Percentiles rank a stretch among this genome's conserved stretches.
Evolutionary conservation across 2,888 invertebrate genomes (phyloP).

Genomic region (Philereme vetulata): DNA sequence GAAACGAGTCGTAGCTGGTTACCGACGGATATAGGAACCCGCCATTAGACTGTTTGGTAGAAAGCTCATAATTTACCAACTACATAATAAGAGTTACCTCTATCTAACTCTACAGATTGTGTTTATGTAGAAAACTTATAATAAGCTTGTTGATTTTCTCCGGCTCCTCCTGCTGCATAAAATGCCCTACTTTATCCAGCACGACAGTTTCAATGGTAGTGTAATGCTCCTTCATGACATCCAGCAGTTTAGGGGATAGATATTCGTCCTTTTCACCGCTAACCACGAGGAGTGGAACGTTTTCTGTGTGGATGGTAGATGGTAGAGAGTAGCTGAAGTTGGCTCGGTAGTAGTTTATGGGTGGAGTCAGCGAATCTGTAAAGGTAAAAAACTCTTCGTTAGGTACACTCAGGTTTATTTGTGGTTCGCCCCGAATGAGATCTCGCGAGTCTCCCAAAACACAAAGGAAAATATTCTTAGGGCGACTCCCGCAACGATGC

Average conservation of each 20-base stretch:
- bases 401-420: not conserved
- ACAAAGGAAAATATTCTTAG: too few relatives aligned
- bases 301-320: constrained; percentile 53
- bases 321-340: constrained; percentile 58
- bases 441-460: too few relatives aligned
- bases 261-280: constrained; percentile 74
- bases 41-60: too few relatives aligned
- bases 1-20: too few relatives aligned
- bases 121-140: constrained; percentile 69
- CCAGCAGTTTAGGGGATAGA: constrained; percentile 53
- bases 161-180: constrained; percentile 83
- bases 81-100: not conserved
- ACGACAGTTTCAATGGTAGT: constrained; percentile 67
- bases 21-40: too few relatives aligned
- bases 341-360: constrained; percentile 84
- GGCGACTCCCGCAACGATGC: too few relatives aligned
- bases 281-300: constrained; percentile 71
- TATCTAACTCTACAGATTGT: constrained; percentile 49
- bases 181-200: constrained; percentile 76
- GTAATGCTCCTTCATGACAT: constrained; percentile 67
- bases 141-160: constrained; percentile 77
- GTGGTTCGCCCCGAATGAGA: too few relatives aligned
- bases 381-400: constrained; percentile 36
- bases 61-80: too few relatives aligned
- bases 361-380: constrained; percentile 79